These are phyloP conservation scores for Malurus alboscapulatus DNA, from an alignment of 2,113 vertebrate species.

Conservation along the genomic window DNA sequence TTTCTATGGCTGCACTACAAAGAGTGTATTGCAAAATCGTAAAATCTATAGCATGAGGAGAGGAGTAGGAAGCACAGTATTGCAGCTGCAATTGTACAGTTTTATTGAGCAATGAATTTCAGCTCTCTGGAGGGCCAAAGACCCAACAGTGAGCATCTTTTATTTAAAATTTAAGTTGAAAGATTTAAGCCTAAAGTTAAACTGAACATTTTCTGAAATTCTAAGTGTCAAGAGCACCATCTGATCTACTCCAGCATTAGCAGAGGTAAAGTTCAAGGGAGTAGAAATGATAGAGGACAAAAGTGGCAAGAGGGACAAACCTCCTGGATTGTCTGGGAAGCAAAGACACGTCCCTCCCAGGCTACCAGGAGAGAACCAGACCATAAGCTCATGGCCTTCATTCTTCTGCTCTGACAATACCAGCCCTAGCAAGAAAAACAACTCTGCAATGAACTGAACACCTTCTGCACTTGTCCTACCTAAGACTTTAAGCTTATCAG, in stretches of 20 bases:
- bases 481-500: not conserved
- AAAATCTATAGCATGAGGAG: not conserved
- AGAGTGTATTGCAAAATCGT: not conserved
- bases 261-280: not conserved
- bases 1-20: not conserved
- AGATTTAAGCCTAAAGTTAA: not conserved
- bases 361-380: not conserved
- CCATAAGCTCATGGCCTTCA: not conserved
- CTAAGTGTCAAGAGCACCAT: not conserved
- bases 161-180: not conserved
- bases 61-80: not conserved
- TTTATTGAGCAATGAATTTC: slow-evolving; percentile 3
- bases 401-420: not conserved
- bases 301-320: not conserved
- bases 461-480: not conserved
- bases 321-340: not conserved
- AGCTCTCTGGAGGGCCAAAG: not conserved
- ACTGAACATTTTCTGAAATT: not conserved
- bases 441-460: not conserved
- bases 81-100: not conserved
- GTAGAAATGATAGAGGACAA: not conserved
- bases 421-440: not conserved
- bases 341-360: not conserved
- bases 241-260: not conserved
- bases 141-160: not conserved